phyloP scores from a whole-genome alignment of 2,797 vertebrate genomes.

The Pseudochirops cupreus region DNA sequence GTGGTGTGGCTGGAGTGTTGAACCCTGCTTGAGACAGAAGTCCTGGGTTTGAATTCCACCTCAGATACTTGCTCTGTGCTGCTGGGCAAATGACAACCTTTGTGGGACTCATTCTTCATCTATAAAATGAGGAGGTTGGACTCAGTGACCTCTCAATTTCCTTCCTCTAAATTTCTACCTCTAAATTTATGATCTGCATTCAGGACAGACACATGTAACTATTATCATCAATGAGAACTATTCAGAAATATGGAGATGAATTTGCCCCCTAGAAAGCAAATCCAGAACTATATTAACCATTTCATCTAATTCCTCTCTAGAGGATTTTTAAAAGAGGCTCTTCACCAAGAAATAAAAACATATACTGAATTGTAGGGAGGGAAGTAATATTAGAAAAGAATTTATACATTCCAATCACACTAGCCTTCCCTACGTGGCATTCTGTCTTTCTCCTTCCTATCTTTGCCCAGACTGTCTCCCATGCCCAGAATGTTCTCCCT shows the following conservation, averaged over 20 bases:
- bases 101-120: neutral
- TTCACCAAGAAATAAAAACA: constrained; percentile 21
- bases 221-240: neutral
- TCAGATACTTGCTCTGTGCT: neutral
- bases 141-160: neutral
- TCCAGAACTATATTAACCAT: neutral
- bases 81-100: neutral
- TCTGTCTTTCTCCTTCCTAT: neutral
- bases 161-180: neutral
- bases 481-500: neutral
- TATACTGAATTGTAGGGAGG: neutral
- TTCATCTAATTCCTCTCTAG: neutral
- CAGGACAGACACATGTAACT: neutral
- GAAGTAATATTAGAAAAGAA: neutral
- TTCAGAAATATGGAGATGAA: neutral
- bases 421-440: neutral
- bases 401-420: neutral
- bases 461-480: neutral
- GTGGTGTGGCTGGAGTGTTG: neutral
- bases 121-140: neutral
- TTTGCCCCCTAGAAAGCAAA: neutral
- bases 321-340: neutral
- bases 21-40: neutral
- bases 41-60: neutral
- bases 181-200: neutral